Conservation (phyloP, 2,888 invertebrate genomes). For the Drosophila quinaria region DNA sequence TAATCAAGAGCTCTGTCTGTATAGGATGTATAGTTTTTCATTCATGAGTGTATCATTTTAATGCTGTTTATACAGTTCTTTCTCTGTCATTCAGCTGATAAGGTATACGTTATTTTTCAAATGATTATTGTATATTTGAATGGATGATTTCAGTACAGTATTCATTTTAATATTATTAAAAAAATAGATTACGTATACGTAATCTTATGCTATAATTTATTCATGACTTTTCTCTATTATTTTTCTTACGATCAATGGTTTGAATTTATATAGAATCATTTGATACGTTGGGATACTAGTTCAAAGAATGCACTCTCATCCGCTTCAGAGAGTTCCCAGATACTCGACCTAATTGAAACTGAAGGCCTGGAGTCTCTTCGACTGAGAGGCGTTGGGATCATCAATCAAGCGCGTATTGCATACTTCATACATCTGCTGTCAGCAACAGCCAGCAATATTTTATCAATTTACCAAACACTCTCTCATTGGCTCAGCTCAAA, state of each 20-base stretch:
- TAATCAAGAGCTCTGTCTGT: constrained; percentile 7
- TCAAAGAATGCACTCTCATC: constrained; percentile 29
- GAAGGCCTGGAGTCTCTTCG: constrained; percentile 23
- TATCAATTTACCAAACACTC: constrained; percentile 69
- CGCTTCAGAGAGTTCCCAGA: constrained; percentile 6
- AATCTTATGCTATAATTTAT: too few species aligned
- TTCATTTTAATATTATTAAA: too few species aligned
- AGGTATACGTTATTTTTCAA: neutral
- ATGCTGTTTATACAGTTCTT: neutral
- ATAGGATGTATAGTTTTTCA: constrained; percentile 1
- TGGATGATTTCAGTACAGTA: too few species aligned
- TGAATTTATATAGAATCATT: too few species aligned
- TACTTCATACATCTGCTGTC: constrained; percentile 50
- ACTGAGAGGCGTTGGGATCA: constrained; percentile 45
- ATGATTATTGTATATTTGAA: too few species aligned
- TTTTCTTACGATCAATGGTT: neutral
- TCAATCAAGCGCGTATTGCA: constrained; percentile 63
- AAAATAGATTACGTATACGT: too few species aligned
- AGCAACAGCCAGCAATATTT: constrained; percentile 72
- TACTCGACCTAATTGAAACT: constrained; percentile 72
- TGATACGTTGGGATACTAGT: neutral
- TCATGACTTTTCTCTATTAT: neutral
- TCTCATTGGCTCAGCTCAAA: constrained; percentile 23
- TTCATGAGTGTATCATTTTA: neutral
- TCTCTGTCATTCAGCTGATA: constrained; percentile 7